Base-by-base conservation (phyloP, 1,140 invertebrate genomes). In the Drosophila busckii region DNA sequence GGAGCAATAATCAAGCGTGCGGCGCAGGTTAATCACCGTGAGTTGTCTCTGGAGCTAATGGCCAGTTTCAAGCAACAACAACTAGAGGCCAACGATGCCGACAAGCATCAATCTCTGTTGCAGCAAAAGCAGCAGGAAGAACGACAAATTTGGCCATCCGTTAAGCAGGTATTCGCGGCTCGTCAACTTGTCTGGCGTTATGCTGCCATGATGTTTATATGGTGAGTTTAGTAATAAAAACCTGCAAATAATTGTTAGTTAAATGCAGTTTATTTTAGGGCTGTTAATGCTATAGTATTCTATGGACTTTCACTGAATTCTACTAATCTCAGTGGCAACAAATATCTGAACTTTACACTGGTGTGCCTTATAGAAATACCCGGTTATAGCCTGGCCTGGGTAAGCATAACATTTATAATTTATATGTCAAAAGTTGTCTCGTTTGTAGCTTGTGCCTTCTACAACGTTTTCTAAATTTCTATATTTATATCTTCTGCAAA, bases 261-360 rank as follows among this genome's bases (percentile, higher is more conserved):
- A 8, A 15, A 15, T 20, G 13, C 22, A n/a, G n/a, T 17, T 37
- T 87, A 48, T 88, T 88, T 62, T 45, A 93, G 92, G 92, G 90
- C 90, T 9, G 90, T 92, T 2, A 92, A 92, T 84, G 90, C 91
- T 3, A 91, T 93, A 45, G 90, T 94, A 1, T 94, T 91, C 65
- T 94, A 94, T 69, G 93, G 93, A 2, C 78, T 94, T 6, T 92
- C 92, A 0, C 87, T 94, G 10, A 93, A 93, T 68, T 90, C 92
- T 0, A 91, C 90, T 2, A 91, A 90, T 59, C 87, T 94, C 25
- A 91, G 90, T 58, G 92, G 92, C 7, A 90, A 93, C 71, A 90
- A 91, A 66, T 92, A 92, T 69, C 61, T 90, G 1, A 91, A 91
- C 70, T 91, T 91, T 61, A 84, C 88, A 2, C 66, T 91, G 8